Conservation (phyloP, 2,888 invertebrate genomes). For the Drosophila eohydei region DNA sequence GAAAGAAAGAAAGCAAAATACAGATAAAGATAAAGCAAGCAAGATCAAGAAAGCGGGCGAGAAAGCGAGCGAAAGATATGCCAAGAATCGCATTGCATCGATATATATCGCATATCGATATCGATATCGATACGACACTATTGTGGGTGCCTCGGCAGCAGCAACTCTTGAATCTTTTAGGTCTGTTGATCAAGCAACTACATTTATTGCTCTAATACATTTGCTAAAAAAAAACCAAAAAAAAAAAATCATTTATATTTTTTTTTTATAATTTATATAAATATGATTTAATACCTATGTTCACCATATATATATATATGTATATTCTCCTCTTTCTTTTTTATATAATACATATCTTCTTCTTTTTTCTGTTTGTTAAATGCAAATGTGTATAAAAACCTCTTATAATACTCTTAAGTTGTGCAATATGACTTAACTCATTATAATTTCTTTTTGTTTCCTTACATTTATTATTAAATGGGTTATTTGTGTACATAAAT, state of each 20-base stretch:
- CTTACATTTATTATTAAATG: slow-evolving; percentile 54
- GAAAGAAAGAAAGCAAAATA: slow-evolving; percentile 22
- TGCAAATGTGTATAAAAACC: slow-evolving; percentile 54
- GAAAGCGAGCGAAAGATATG: slow-evolving; percentile 13
- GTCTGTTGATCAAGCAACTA: slow-evolving; percentile 61
- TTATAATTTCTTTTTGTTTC: slow-evolving; percentile 14
- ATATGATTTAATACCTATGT: slow-evolving; percentile 54
- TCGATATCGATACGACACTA: slow-evolving; percentile 14
- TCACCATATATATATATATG: slow-evolving; percentile 36
- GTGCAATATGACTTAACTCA: slow-evolving; percentile 40
- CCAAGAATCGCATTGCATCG: slow-evolving; percentile 23
- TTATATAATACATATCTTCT: slow-evolving; percentile 16
- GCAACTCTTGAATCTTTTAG: slow-evolving; percentile 57
- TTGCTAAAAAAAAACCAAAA: slow-evolving; percentile 45
- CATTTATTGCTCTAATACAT: slow-evolving; percentile 54
- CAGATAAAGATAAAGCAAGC: slow-evolving; percentile 22
- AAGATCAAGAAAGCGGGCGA: slow-evolving; percentile 16
- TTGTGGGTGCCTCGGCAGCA: slow-evolving; percentile 58
- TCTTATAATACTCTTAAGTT: slow-evolving; percentile 10
- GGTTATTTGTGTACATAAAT: slow-evolving; percentile 68
- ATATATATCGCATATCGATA: slow-evolving; percentile 25
- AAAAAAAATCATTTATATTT: slow-evolving; percentile 35
- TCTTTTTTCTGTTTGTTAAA: slow-evolving; percentile 29
- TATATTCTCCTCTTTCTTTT: slow-evolving; percentile 24
- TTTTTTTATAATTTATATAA: slow-evolving; percentile 20